Base-by-base conservation (phyloP, 2,113 vertebrate genomes). In the Tachycineta bicolor region DNA sequence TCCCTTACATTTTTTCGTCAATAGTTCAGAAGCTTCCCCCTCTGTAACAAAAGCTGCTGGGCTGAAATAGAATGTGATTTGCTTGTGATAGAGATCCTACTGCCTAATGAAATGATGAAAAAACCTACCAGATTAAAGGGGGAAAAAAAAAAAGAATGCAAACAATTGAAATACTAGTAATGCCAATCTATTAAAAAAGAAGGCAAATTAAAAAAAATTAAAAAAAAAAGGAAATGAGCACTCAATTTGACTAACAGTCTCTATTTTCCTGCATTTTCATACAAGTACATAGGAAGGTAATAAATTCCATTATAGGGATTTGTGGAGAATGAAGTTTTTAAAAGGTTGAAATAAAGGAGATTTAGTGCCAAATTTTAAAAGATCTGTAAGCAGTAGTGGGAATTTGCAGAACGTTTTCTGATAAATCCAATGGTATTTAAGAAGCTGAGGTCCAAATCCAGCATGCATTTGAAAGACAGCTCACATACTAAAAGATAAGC, bases 381-480 rank as follows among this genome's bases (percentile, higher is more conserved):
- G 37, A 73, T 18, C 34, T 85, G 8, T 67, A 82, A 65, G 74
- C 14, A 83, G 31, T 25, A 73, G 24, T 23, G 60, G 58, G 85
- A 94, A 81, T 81, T 86, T 80, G 55, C 50, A 86, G 67, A 69
- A 85, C 5, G 8, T 47, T 92, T 53, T 64, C 78, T 58, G 58
- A 69, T 87, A 96, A 95, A 95, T 77, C 63, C 64, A 77, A 33
- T 17, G 31, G n/a, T 44, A 91, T 85, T 91, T 85, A 90, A 93
- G 87, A 83, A 93, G 79, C 70, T 77, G 63, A 88, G 43, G 79
- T 77, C 37, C 93, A 85, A 94, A 83, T 74, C 59, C 78, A 91
- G 67, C 58, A 67, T 7, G 43, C n/a, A 34, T 83, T 80, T 91
- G 81, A 94, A 91, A 84, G 67, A 80, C 62, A 85, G 50, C 34